Conservation (phyloP, 37 sponge, comb jelly and placozoan species). For the Petrosia ficiformis region DNA sequence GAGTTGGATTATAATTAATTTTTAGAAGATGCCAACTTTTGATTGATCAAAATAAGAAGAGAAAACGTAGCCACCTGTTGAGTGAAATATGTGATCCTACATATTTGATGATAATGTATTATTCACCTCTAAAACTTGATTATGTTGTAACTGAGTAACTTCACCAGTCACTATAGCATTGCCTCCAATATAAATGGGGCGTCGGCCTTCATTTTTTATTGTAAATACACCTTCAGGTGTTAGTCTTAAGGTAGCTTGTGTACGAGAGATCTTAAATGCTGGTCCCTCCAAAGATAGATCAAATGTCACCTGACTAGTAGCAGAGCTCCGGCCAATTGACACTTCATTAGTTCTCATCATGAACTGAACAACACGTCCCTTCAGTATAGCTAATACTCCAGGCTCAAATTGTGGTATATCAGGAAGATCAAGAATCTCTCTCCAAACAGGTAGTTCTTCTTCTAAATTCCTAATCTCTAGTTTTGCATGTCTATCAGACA, state of each 20-base stretch:
- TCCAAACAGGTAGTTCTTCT: slow-evolving; percentile 77
- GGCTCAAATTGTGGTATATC: slow-evolving; percentile 53
- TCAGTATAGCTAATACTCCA: slow-evolving; percentile 70
- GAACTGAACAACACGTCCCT: slow-evolving; percentile 72
- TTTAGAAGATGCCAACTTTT: not conserved
- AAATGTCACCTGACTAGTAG: slow-evolving; percentile 67
- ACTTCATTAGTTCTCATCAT: slow-evolving; percentile 68
- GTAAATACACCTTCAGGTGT: slow-evolving; percentile 63
- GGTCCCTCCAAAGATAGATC: slow-evolving; percentile 90
- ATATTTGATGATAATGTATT: not conserved
- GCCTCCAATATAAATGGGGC: slow-evolving; percentile 74
- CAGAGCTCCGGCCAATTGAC: slow-evolving; percentile 72
- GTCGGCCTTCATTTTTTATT: slow-evolving; percentile 64
- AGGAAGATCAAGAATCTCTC: slow-evolving; percentile 20
- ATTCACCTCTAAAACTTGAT: slow-evolving; percentile 68
- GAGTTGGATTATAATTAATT: not conserved
- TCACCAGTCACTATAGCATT: slow-evolving; percentile 46
- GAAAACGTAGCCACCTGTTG: slow-evolving; percentile 44
- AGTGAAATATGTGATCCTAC: not conserved
- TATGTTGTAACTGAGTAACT: slow-evolving; percentile 43
- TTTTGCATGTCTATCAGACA: slow-evolving; percentile 69
- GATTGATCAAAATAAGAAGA: slow-evolving; percentile 43
- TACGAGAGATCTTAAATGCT: slow-evolving; percentile 80
- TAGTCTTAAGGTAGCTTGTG: slow-evolving; percentile 74
- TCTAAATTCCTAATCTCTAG: slow-evolving; percentile 76